Evolutionary conservation across 2,797 vertebrate species (phyloP), one percentile per base, ranked within the genome.

Genomic region (Gila robusta): DNA sequence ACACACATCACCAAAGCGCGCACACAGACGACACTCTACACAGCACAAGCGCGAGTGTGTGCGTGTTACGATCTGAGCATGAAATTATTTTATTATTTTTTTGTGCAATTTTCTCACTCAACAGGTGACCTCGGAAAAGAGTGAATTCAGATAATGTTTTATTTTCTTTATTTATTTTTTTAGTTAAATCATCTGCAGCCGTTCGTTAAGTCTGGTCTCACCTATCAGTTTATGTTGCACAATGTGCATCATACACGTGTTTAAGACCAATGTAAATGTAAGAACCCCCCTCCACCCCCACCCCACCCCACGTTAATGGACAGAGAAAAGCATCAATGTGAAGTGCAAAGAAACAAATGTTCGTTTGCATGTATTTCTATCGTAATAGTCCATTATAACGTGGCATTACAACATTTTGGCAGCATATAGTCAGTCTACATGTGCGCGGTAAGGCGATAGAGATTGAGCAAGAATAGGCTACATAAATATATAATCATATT

Each of bases 81-180:
- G 41, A 69, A 66, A 49, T 67, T 7, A 10, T 54, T 73, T 3
- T 3, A 3, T 12, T 49, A 44, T 44, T 17, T 17, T 17, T 16
- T 1, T 47, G 52, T 19, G 82, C 23, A 83, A 66, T 77, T 66
- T 78, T 49, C n/a, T 32, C 74, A 11, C 56, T 84, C 37, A 79
- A 79, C 74, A 79, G 83, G 66, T 78, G 73, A 69, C 62, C 32
- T 52, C 17, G 12, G 41, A 35, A 21, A 67, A 74, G 12, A 19
- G 6, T 23, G 6, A 37, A 52, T 39, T 37, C 56, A n/a, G 59
- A 21, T 37, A 66, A n/a, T 14, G 0, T 23, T 8, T 32, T 32
- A 32, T 32, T 32, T 44, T 8, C 10, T n/a, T 56, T 44, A 8
- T 19, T n/a, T 56, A 4, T 39, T n/a, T 47, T 32, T 39, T 9